phyloP scores from a whole-genome alignment of 2,113 vertebrate genomes.

The Triplophysa dalaica region DNA sequence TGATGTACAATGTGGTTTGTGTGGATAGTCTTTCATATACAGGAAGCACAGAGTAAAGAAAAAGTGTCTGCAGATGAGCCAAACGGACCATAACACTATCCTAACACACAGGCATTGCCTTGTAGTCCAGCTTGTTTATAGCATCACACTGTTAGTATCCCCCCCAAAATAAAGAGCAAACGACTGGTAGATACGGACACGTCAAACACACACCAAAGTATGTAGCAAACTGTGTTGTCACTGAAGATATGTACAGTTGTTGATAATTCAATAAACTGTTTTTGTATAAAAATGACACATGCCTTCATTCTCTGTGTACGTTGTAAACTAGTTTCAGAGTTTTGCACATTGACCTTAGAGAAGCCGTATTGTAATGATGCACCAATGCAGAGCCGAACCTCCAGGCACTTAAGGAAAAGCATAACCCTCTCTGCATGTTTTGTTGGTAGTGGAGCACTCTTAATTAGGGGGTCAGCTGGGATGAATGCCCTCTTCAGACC shows the following conservation, averaged over 20 bases:
- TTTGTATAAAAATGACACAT: slow-evolving; percentile 60
- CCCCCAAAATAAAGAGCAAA: slow-evolving; percentile 44
- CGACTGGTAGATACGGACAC: slow-evolving; percentile 56
- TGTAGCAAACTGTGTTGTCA: slow-evolving; percentile 76
- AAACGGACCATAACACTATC: slow-evolving; percentile 28
- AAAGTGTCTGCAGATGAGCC: slow-evolving; percentile 31
- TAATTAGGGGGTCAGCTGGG: slow-evolving; percentile 55
- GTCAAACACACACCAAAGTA: slow-evolving; percentile 74
- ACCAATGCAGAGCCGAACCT: slow-evolving; percentile 31
- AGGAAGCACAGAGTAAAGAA: slow-evolving; percentile 50
- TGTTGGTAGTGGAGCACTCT: slow-evolving; percentile 70
- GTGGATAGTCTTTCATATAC: slow-evolving; percentile 46
- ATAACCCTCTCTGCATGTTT: slow-evolving; percentile 70
- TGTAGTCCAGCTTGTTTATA: slow-evolving; percentile 23
- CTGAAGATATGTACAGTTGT: slow-evolving; percentile 77
- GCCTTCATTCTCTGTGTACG: slow-evolving; percentile 15
- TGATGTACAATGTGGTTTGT: slow-evolving; percentile 34
- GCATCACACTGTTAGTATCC: slow-evolving; percentile 49
- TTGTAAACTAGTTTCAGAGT: slow-evolving; percentile 3
- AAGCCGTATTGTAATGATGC: neutral
- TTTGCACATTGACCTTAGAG: neutral
- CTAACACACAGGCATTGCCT: slow-evolving; percentile 21
- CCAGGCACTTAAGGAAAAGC: slow-evolving; percentile 56
- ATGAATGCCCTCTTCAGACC: slow-evolving; percentile 64
- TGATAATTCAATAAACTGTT: slow-evolving; percentile 79